Evolutionary conservation across 2,113 vertebrate species (phyloP).

Genomic region (Lipophrys pholis): DNA sequence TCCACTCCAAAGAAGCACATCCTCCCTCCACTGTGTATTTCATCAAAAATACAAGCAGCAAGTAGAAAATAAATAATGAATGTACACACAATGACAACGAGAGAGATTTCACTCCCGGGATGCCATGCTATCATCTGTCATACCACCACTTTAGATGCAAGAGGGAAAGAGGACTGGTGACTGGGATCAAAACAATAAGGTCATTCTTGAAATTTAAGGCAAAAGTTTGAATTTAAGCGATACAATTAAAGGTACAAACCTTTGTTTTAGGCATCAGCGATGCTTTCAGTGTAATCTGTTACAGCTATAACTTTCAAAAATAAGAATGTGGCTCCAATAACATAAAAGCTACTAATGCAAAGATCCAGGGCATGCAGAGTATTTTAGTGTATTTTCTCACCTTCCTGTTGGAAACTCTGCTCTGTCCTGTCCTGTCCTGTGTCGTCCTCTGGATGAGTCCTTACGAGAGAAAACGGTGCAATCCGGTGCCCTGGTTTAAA

Average conservation of each 20-base stretch:
- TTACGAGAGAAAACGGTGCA: background rate
- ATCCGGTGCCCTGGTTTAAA: conserved; percentile 8
- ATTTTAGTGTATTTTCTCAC: conserved; percentile 26
- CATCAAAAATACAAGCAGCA: background rate
- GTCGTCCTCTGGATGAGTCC: conserved; percentile 10
- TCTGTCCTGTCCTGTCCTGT: conserved; percentile 4
- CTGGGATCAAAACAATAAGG: too few species aligned
- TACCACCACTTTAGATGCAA: too few species aligned
- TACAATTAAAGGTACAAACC: background rate
- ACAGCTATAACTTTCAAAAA: too few species aligned
- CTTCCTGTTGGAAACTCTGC: conserved; percentile 20
- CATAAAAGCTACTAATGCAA: too few species aligned
- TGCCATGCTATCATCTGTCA: too few species aligned
- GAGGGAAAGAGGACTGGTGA: too few species aligned
- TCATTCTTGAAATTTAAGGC: background rate
- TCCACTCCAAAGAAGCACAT: background rate
- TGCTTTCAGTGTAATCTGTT: too few species aligned
- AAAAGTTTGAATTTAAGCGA: background rate
- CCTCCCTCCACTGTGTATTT: background rate
- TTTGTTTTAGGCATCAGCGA: background rate
- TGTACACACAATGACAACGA: background rate
- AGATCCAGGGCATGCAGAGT: too few species aligned
- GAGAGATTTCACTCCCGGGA: background rate
- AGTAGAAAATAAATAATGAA: background rate
- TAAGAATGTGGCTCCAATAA: too few species aligned